These are phyloP conservation scores for Muntiacus reevesi DNA, from an alignment of 2,113 vertebrate species.

Conservation along the genomic window DNA sequence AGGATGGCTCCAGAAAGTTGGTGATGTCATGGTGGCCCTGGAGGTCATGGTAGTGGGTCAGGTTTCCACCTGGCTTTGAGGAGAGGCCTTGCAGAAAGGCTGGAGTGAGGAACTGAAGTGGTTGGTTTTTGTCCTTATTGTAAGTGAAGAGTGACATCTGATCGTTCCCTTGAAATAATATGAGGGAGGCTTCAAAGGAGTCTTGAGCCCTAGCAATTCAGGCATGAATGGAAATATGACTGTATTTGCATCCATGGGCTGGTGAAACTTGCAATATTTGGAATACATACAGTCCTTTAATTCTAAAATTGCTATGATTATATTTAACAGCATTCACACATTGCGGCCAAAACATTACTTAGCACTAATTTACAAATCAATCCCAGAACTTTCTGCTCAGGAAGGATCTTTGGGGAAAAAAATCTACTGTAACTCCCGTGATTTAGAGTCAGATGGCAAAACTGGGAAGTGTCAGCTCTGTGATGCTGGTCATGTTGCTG, in stretches of 20 bases:
- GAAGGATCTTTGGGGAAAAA: conserved; percentile 48
- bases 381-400: conserved; percentile 37
- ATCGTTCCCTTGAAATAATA: not conserved
- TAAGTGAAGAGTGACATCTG: not conserved
- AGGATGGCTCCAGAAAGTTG: not conserved
- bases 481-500: not conserved
- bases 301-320: conserved; percentile 32
- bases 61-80: not conserved
- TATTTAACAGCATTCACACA: conserved; percentile 32
- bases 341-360: conserved; percentile 41
- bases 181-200: not conserved
- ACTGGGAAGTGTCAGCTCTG: conserved; percentile 10
- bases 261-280: conserved; percentile 1
- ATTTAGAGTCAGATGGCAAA: conserved; percentile 29
- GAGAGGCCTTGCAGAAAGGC: not conserved
- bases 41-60: not conserved
- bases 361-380: conserved; percentile 50
- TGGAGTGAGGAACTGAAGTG: not conserved
- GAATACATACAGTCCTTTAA: conserved; percentile 4
- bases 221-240: not conserved
- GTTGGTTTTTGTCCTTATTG: not conserved
- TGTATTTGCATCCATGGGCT: not conserved
- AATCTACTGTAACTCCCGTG: not conserved
- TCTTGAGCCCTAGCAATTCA: not conserved
- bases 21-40: not conserved